phyloP scores from a whole-genome alignment of 2,888 invertebrate species.

The Thera obeliscata region DNA sequence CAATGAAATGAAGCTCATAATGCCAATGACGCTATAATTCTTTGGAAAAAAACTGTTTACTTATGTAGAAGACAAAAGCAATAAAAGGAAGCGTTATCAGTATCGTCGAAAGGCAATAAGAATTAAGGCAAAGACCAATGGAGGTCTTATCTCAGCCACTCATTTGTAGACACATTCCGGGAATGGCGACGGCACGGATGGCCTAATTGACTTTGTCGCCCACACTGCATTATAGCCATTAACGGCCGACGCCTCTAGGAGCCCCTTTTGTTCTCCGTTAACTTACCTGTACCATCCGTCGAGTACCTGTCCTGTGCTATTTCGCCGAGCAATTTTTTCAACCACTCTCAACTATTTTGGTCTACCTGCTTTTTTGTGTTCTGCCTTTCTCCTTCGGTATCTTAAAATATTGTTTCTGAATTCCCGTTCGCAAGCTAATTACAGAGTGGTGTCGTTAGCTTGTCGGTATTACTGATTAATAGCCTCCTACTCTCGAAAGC shows the following conservation, averaged over 20 bases:
- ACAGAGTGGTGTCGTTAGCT: constrained; percentile 62
- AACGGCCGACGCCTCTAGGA: constrained; percentile 73
- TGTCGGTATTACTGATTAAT: constrained; percentile 68
- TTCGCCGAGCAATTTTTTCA: constrained; percentile 65
- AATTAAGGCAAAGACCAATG: constrained; percentile 35
- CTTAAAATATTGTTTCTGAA: constrained; percentile 63
- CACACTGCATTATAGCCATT: constrained; percentile 80
- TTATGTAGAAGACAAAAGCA: constrained; percentile 9
- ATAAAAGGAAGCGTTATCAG: constrained; percentile 10
- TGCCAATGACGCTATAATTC: not conserved
- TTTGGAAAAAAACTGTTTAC: constrained; percentile 6
- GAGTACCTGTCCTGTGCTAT: constrained; percentile 33
- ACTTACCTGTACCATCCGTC: constrained; percentile 64
- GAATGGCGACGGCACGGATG: constrained; percentile 82
- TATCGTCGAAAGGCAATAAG: constrained; percentile 49
- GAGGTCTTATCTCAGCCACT: constrained; percentile 74
- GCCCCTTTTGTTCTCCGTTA: constrained; percentile 77
- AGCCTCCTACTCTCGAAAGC: constrained; percentile 57
- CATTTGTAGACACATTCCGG: constrained; percentile 82
- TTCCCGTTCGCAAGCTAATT: constrained; percentile 61
- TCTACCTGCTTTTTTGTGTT: constrained; percentile 65
- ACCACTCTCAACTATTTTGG: constrained; percentile 19
- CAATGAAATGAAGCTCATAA: not conserved
- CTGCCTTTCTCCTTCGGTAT: constrained; percentile 50
- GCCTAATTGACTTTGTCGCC: constrained; percentile 83